phyloP scores from a whole-genome alignment of 2,888 invertebrate genomes.

The Cremastobaeus sp. region DNA sequence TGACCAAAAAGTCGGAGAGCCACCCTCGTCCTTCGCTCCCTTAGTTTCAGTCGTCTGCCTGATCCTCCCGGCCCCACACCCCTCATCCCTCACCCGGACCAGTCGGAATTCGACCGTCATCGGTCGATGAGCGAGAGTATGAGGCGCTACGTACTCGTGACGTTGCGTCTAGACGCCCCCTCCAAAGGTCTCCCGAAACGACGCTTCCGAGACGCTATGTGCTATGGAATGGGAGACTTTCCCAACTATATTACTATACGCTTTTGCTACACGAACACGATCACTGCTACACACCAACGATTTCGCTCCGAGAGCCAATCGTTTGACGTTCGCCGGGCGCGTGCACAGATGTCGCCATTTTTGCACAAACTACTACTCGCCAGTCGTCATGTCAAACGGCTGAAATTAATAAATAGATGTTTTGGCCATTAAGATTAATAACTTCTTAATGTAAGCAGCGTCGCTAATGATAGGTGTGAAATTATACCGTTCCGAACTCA shows the following conservation, averaged over 20 bases:
- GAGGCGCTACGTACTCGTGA: conserved; percentile 74
- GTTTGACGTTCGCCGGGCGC: conserved; percentile 6
- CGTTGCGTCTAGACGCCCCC: conserved; percentile 78
- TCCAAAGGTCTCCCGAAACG: conserved; percentile 68
- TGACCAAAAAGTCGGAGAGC: conserved; percentile 75
- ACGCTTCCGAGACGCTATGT: conserved; percentile 57
- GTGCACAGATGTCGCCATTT: conserved; percentile 48
- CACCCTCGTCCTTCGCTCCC: conserved; percentile 65
- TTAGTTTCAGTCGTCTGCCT: conserved; percentile 48
- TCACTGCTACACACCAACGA: conserved; percentile 7
- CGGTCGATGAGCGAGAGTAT: conserved; percentile 65
- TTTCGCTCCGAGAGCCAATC: conserved; percentile 9
- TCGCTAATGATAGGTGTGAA: conserved; percentile 40
- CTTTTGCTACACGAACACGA: conserved; percentile 12
- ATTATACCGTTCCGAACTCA: conserved; percentile 14
- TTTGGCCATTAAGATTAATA: conserved; percentile 46
- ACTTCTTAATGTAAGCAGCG: conserved; percentile 19
- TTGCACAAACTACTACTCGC: conserved; percentile 21
- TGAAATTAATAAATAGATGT: conserved; percentile 44
- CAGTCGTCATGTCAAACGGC: not conserved
- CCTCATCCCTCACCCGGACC: conserved; percentile 65
- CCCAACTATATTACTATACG: conserved; percentile 39
- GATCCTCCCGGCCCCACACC: conserved; percentile 58
- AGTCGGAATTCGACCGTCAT: conserved; percentile 74
- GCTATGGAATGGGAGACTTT: conserved; percentile 52